Evolutionary conservation across 2,888 invertebrate species (phyloP).

Genomic region (Monopis laevigella): DNA sequence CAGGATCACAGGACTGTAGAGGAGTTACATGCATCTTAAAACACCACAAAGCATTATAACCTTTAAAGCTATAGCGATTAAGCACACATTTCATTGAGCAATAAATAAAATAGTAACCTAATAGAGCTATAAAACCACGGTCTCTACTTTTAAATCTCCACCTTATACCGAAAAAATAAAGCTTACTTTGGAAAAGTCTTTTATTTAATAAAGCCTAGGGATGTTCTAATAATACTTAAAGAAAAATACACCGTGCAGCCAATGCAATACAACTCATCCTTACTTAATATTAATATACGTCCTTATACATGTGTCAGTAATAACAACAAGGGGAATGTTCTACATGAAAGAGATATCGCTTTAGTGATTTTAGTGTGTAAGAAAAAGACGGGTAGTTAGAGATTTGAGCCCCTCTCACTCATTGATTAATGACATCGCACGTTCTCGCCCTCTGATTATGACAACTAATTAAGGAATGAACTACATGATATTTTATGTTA

Average conservation of each 20-base stretch:
- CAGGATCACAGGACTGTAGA: slow-evolving; percentile 31
- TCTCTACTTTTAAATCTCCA: too few relatives aligned
- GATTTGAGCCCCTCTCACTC: slow-evolving; percentile 14
- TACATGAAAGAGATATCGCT: slow-evolving; percentile 22
- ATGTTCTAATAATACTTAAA: too few relatives aligned
- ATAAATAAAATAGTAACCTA: too few relatives aligned
- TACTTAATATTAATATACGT: too few relatives aligned
- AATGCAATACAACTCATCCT: too few relatives aligned
- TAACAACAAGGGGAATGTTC: slow-evolving; percentile 22
- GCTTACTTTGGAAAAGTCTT: too few relatives aligned
- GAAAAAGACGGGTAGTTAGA: slow-evolving; percentile 23
- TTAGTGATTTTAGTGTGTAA: slow-evolving; percentile 6
- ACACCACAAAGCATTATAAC: slow-evolving; percentile 20
- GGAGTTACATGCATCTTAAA: slow-evolving; percentile 21
- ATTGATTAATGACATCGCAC: slow-evolving; percentile 22
- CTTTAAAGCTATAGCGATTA: too few relatives aligned
- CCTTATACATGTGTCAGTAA: slow-evolving; percentile 16
- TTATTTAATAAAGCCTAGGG: too few relatives aligned
- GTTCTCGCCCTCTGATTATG: slow-evolving; percentile 19
- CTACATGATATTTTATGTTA: slow-evolving; percentile 22
- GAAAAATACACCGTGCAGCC: too few relatives aligned
- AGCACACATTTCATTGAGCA: too few relatives aligned
- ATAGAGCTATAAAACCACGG: too few relatives aligned
- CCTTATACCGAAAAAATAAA: too few relatives aligned
- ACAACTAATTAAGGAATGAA: slow-evolving; percentile 30